Percentiles rank a stretch among this genome's conserved stretches.
Conservation (phyloP, 2,797 vertebrate species). For the Mallotus villosus region DNA sequence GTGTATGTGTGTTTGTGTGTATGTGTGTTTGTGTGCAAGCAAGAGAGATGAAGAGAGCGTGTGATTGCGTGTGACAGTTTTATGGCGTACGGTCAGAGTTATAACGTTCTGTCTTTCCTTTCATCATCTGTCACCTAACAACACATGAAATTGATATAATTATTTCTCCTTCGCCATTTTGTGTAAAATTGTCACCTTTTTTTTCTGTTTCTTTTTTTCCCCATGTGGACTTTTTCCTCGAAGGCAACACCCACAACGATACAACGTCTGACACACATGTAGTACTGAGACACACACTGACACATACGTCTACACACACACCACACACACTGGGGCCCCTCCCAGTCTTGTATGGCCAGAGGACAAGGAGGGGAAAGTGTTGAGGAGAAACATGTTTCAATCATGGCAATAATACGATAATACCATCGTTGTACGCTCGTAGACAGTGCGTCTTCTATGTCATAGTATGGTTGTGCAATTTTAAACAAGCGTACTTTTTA, state of each 20-base stretch:
- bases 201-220: conserved; percentile 6
- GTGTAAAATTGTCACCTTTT: conserved; percentile 67
- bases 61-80: conserved; percentile 55
- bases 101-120: conserved; percentile 54
- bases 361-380: neutral
- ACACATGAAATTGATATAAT: conserved; percentile 56
- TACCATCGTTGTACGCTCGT: neutral
- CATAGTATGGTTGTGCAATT: neutral
- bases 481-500: too few species aligned
- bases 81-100: conserved; percentile 54
- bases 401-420: too few species aligned
- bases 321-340: too few species aligned
- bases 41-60: conserved; percentile 27
- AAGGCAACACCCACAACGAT: neutral
- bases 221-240: conserved; percentile 3
- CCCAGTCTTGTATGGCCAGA: too few species aligned
- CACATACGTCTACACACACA: conserved; percentile 6
- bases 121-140: conserved; percentile 61
- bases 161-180: conserved; percentile 54
- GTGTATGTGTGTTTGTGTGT: conserved; percentile 38
- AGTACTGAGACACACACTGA: neutral
- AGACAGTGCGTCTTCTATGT: neutral
- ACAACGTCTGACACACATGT: too few species aligned
- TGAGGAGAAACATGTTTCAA: conserved; percentile 43
- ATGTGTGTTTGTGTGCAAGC: conserved; percentile 22